Percentiles rank a stretch among this genome's conserved stretches.
Evolutionary conservation across 1,140 invertebrate genomes (phyloP).

Genomic region (Atta cephalotes): DNA sequence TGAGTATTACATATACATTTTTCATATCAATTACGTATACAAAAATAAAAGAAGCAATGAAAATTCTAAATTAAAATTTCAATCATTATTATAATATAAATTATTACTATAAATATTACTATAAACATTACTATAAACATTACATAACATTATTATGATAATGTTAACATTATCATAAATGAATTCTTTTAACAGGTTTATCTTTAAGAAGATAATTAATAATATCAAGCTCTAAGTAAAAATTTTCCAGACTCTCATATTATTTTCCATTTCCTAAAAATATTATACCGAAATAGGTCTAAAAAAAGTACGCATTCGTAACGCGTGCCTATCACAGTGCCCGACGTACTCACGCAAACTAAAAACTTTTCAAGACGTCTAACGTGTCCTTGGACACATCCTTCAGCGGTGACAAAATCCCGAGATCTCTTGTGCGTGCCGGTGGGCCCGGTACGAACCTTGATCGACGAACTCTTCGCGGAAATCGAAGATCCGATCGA

Average conservation of each 20-base stretch:
- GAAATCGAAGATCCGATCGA: slow-evolving; percentile 84
- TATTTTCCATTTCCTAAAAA: not conserved
- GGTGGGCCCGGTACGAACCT: slow-evolving; percentile 82
- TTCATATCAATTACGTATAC: not conserved
- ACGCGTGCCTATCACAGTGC: slow-evolving; percentile 17
- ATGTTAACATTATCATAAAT: not conserved
- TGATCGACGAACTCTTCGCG: slow-evolving; percentile 84
- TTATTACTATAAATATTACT: not conserved
- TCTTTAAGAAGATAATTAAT: not conserved
- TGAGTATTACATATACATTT: not conserved
- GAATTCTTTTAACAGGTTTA: not conserved
- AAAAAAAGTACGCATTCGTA: not conserved
- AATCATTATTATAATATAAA: slow-evolving; percentile 5
- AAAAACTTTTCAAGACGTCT: not conserved
- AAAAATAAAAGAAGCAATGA: not conserved
- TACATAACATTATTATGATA: too few species aligned
- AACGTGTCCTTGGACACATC: not conserved
- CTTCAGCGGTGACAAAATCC: not conserved
- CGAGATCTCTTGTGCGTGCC: slow-evolving; percentile 10
- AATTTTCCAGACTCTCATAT: not conserved
- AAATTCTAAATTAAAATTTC: not conserved
- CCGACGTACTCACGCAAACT: not conserved
- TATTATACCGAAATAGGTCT: not conserved
- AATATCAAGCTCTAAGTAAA: not conserved
- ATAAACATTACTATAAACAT: not conserved